Evolutionary conservation across 2,113 vertebrate species (phyloP).

Genomic region (Oncorhynchus kisutch): DNA sequence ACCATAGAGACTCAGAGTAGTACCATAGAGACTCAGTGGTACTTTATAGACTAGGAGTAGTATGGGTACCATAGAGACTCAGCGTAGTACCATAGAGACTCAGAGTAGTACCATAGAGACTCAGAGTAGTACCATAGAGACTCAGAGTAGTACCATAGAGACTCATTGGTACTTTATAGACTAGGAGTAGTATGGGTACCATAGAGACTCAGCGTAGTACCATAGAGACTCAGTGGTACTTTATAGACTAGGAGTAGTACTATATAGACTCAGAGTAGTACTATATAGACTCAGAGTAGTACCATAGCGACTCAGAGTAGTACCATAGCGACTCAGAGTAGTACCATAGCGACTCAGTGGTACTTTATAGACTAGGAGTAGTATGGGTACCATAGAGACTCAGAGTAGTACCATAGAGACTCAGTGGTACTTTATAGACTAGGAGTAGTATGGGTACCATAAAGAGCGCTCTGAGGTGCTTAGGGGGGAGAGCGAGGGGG

Average conservation of each 20-base stretch:
- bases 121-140: too few species aligned
- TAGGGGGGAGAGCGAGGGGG: conserved; percentile 7
- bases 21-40: conserved; percentile 16
- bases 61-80: neutral
- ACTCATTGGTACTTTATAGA: neutral
- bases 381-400: neutral
- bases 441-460: neutral
- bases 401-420: neutral
- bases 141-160: neutral
- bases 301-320: too few species aligned
- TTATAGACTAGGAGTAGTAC: too few species aligned
- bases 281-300: too few species aligned
- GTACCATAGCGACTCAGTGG: too few species aligned
- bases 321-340: neutral
- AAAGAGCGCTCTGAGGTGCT: too few species aligned
- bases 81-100: conserved; percentile 3
- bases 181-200: too few species aligned
- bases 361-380: neutral
- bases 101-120: neutral
- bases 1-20: too few species aligned
- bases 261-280: too few species aligned
- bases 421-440: conserved; percentile 10
- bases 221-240: too few species aligned
- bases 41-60: too few species aligned
- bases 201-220: too few species aligned